Percentiles rank a stretch among this genome's conserved stretches.
Evolutionary conservation across 2,113 vertebrate species (phyloP).

Genomic region (Pteronura brasiliensis): DNA sequence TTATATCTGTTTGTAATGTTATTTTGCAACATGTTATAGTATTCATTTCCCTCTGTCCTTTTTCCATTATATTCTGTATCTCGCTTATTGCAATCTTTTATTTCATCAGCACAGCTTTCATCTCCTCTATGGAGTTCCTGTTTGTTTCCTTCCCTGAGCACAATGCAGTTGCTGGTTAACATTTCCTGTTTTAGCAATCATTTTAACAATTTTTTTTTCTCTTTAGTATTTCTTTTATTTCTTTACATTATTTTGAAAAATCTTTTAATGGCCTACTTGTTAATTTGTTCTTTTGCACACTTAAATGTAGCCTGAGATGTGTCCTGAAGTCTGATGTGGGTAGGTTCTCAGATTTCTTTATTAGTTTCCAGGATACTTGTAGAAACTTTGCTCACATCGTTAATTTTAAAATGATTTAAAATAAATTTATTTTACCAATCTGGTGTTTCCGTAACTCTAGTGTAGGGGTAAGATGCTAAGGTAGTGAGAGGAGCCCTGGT

Average conservation of each 20-base stretch:
- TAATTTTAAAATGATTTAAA: neutral
- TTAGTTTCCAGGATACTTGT: neutral
- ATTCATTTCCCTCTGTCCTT: neutral
- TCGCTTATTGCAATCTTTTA: neutral
- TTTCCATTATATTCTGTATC: neutral
- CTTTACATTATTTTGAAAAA: neutral
- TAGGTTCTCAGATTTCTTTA: neutral
- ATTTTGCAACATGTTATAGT: neutral
- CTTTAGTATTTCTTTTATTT: neutral
- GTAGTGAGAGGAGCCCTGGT: neutral
- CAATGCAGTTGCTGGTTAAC: neutral
- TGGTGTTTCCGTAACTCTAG: neutral
- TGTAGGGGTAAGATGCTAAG: neutral
- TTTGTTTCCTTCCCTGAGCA: neutral
- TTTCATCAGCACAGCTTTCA: neutral
- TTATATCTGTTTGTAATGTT: neutral
- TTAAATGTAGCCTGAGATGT: neutral
- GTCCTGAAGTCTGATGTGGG: neutral
- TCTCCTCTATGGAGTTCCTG: neutral
- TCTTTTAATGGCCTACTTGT: neutral
- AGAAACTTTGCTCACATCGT: neutral
- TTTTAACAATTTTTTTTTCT: neutral
- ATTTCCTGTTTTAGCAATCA: neutral
- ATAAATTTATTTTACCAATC: neutral
- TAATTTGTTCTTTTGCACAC: neutral